Percentiles rank a stretch among this genome's conserved stretches.
Evolutionary conservation across 2,797 vertebrate species (phyloP).

Genomic region (Pangasius larnaudii): DNA sequence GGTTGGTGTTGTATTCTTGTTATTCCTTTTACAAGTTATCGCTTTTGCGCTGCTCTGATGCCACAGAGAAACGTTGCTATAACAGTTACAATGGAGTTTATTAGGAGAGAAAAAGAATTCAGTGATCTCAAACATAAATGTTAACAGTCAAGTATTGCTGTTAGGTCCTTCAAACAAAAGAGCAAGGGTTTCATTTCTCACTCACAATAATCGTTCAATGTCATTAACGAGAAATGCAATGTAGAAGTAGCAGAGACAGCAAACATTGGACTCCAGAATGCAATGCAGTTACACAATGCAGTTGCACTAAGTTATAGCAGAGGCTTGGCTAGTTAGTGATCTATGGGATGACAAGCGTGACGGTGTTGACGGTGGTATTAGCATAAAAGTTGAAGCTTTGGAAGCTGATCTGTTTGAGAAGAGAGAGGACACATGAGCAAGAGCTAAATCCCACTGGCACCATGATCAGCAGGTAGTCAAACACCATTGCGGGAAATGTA

Average conservation of each 20-base stretch:
- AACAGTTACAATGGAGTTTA: not conserved
- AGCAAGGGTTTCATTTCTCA: not conserved
- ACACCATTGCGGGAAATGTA: not conserved
- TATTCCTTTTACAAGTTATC: not conserved
- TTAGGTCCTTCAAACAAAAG: not conserved
- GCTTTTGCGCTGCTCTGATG: not conserved
- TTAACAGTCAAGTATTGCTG: not conserved
- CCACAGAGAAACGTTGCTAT: not conserved
- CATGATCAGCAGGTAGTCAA: not conserved
- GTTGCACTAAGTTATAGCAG: not conserved
- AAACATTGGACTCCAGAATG: not conserved
- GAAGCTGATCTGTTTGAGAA: not conserved
- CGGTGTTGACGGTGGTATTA: not conserved
- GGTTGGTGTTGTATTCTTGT: not conserved
- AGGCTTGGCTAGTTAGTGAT: not conserved
- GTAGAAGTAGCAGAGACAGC: not conserved
- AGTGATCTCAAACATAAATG: not conserved
- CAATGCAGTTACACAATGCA: not conserved
- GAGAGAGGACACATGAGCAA: not conserved
- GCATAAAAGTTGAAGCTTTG: not conserved
- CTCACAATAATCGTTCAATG: not conserved
- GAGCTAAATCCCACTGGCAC: not conserved
- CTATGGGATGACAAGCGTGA: not conserved
- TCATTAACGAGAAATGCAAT: not conserved
- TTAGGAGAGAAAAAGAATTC: not conserved